Evolutionary conservation across 1,140 invertebrate genomes (phyloP), one percentile per base, ranked within the genome.

Genomic region (Anthonomus grandis): DNA sequence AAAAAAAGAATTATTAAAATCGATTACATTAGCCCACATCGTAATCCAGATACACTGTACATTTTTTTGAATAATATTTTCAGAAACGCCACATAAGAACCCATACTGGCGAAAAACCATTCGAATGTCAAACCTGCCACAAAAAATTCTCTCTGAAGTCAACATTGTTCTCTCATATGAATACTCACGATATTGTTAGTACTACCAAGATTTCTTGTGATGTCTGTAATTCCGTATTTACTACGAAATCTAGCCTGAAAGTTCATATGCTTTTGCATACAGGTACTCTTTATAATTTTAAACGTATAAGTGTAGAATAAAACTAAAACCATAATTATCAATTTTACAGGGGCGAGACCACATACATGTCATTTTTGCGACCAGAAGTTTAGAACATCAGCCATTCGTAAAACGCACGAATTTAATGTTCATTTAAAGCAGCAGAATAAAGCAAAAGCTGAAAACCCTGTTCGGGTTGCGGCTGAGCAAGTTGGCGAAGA

Each of bases 101-200:
- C 3, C 86, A 87, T 60, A 86, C 84, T 0, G 84, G 85, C 3
- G 83, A 86, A 65, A 79, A 82, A 56, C 86, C 86, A 0, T 89
- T 80, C 66, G 73, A 75, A 5, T 89, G 86, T 64, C 68, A 79
- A 18, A 71, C 77, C 52, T 89, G 86, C 68, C 70, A 70, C 9
- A 86, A 85, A 68, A 78, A 75, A 31, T 89, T 89, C 60, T 77
- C 83, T 6, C 80, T 87, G 4, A 86, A 86, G 64, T 82, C 81
- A n/a, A 85, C 85, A 0, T 67, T 85, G 4, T 78, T 81, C 59
- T 77, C 76, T 45, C 85, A 85, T 65, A 73, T 77, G 54, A 78
- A 76, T 65, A 80, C 77, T 36, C 89, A 88, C 66, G 81, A 65
- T 65, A 64, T 72, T 42, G 44, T 52, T 2, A 74, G 68, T 1